phyloP scores from a whole-genome alignment of 1,140 invertebrate species.

The Aphis gossypii region DNA sequence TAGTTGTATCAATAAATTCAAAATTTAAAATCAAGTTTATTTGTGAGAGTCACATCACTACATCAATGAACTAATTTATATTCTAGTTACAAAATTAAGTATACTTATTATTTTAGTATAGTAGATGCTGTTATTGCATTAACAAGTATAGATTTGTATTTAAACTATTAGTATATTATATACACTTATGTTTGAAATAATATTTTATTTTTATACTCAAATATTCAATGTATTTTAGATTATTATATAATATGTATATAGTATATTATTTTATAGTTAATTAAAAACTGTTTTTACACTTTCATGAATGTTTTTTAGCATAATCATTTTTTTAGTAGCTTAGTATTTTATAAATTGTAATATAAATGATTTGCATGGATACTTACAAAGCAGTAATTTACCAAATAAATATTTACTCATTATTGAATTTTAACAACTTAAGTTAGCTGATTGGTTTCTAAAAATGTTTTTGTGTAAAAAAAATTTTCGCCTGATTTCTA shows the following conservation, averaged over 20 bases:
- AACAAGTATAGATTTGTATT: neutral
- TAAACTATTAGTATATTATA: neutral
- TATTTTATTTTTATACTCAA: neutral
- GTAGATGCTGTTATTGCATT: neutral
- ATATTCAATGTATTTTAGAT: neutral
- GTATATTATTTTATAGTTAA: neutral
- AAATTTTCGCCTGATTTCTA: neutral
- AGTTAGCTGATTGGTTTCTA: neutral
- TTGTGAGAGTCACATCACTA: neutral
- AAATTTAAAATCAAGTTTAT: no score
- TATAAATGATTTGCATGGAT: neutral
- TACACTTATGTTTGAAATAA: neutral
- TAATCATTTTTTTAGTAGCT: neutral
- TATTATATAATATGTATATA: neutral
- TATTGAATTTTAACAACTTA: neutral
- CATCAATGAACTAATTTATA: neutral
- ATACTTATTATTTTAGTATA: neutral
- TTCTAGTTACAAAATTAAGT: neutral
- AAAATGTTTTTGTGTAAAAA: neutral
- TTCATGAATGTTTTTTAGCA: neutral
- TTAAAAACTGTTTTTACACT: neutral
- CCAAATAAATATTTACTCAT: neutral
- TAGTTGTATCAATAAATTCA: neutral
- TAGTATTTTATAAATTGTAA: neutral
- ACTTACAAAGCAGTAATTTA: neutral